Percentiles rank a stretch among this genome's conserved stretches.
These are phyloP conservation scores for Cyprinodon variegatus DNA, from an alignment of 2,113 vertebrate species.

Conservation along the genomic window DNA sequence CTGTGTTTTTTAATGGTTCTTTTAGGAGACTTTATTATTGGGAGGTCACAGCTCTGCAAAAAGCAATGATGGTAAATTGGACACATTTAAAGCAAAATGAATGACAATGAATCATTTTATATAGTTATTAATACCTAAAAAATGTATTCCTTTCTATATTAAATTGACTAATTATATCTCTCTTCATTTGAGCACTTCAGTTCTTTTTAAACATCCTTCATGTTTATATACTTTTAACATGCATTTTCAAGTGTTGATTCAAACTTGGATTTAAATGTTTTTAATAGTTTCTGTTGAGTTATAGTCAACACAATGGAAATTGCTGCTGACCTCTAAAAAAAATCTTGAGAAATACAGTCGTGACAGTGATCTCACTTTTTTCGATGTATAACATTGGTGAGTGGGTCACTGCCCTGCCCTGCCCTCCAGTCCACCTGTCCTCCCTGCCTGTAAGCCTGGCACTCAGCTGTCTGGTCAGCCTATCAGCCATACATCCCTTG, in stretches of 20 bases:
- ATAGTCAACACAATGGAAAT: too few species aligned
- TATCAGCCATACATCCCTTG: conserved; percentile 60
- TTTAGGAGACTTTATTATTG: background rate
- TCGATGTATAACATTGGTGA: conserved; percentile 13
- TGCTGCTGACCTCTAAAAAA: background rate
- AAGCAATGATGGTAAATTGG: background rate
- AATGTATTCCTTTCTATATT: background rate
- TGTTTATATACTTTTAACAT: background rate
- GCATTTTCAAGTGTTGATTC: background rate
- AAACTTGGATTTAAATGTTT: background rate
- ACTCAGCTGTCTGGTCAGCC: conserved; percentile 57
- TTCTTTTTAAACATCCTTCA: background rate
- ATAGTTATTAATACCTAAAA: background rate
- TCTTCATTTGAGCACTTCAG: background rate
- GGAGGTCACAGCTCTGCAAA: background rate
- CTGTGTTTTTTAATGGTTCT: background rate
- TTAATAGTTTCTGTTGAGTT: background rate
- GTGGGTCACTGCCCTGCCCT: conserved; percentile 39
- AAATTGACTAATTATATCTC: background rate
- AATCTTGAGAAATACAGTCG: background rate
- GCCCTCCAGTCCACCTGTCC: conserved; percentile 56
- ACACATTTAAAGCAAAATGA: background rate
- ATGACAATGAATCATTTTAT: background rate
- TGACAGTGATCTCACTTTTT: conserved; percentile 21
- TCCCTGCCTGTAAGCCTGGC: conserved; percentile 42